These are phyloP conservation scores for Nycticorax nycticorax DNA, from an alignment of 2,113 vertebrate genomes.

Conservation along the genomic window DNA sequence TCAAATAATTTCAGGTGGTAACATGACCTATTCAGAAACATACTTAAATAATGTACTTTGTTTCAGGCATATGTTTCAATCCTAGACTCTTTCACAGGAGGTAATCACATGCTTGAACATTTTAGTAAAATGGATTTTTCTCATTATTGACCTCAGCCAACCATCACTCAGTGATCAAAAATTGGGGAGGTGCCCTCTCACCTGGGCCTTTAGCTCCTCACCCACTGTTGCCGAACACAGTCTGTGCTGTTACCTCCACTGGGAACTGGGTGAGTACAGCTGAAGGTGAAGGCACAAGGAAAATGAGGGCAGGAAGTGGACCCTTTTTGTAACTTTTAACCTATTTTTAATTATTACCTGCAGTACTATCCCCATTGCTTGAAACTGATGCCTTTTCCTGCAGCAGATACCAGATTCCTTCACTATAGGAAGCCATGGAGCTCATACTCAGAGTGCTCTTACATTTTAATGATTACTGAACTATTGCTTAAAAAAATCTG, in stretches of 20 bases:
- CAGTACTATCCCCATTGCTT: neutral
- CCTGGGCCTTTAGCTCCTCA: neutral
- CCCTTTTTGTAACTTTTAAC: neutral
- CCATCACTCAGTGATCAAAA: neutral
- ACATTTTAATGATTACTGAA: neutral
- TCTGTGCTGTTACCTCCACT: neutral
- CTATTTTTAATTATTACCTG: neutral
- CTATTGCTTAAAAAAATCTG: neutral
- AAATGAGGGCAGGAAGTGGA: neutral
- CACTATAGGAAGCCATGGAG: neutral
- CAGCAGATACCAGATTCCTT: neutral
- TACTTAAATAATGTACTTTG: neutral
- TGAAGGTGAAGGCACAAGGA: neutral
- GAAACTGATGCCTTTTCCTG: neutral
- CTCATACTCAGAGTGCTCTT: neutral
- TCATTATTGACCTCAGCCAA: neutral
- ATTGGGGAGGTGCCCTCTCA: neutral
- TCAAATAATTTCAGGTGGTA: neutral
- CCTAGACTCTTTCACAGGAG: neutral
- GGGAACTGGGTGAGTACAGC: neutral
- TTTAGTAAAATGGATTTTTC: neutral
- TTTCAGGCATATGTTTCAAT: neutral
- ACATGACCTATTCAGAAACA: neutral
- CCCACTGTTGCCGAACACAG: neutral
- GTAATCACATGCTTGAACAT: neutral